Evolutionary conservation across 2,113 vertebrate species (phyloP), one percentile per base, ranked within the genome.

Genomic region (Gymnorhina tibicen): DNA sequence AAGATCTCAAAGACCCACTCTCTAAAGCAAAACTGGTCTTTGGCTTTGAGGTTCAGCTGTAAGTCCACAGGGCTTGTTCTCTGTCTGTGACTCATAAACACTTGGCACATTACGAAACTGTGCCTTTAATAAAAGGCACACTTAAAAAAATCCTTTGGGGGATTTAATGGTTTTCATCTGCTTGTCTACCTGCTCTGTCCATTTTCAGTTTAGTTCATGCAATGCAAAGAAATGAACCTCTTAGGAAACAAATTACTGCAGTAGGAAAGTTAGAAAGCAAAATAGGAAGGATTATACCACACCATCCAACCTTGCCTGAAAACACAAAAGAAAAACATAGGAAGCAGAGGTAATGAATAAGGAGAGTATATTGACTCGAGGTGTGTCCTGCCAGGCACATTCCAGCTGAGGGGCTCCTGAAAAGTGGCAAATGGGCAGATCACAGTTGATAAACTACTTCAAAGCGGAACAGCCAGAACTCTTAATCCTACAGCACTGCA

Each of bases 361-460:
- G 0, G 1, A 26, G 22, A 52, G 9, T 7, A 13, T 33, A 14
- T 47, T 62, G 7, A 39, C 20, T 56, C 0, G 0, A 14, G 10
- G 9, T 42, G 12, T 13, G 2, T 66, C 23, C 20, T 73, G 7
- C 33, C n/a, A 41, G 37, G 21, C 27, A 60, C 30, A 7, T 68
- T 49, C 11, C 37, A 67, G 47, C 56, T 52, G 53, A 28, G 28
- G 28, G 46, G 37, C 28, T 91, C 55, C 23, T 32, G 6, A 52
- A 23, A 12, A 32, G 9, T 26, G 16, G 17, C 13, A 58, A 73
- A 47, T 17, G 5, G 9, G 23, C 35, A 20, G 22, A 35, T 74
- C 28, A 64, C 11, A 5, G 23, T 9, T 82, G 46, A 81, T 46
- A 32, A 80, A 32, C 8, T 20, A 18, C 28, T 49, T 60, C 66